Evolutionary conservation across 2,888 invertebrate genomes (phyloP).

Genomic region (Himalopsyche japonica): DNA sequence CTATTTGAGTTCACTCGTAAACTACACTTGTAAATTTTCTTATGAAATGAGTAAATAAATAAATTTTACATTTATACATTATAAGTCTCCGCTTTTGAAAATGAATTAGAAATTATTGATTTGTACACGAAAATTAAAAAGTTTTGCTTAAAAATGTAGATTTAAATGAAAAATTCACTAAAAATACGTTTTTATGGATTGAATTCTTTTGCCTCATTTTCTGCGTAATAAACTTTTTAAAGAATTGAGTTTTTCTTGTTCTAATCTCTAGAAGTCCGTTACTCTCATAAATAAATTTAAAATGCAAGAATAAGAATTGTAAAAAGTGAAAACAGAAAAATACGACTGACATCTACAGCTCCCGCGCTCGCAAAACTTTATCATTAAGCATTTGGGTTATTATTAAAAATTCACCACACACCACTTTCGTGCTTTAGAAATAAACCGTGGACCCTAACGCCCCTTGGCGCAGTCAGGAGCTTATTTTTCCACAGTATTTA

Average conservation of each 20-base stretch:
- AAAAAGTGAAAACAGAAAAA: neutral
- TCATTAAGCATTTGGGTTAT: constrained; percentile 40
- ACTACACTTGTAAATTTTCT: no score
- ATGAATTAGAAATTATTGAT: no score
- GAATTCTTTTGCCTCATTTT: no score
- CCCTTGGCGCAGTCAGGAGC: constrained; percentile 15
- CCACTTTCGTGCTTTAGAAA: constrained; percentile 37
- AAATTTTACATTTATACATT: no score
- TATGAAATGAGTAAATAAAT: no score
- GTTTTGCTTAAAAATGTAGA: no score
- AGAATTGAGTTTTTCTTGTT: neutral
- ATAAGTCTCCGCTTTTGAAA: no score
- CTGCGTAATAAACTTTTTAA: no score
- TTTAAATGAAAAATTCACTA: no score
- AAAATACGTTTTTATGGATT: no score
- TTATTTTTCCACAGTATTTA: constrained; percentile 39
- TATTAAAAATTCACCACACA: constrained; percentile 42
- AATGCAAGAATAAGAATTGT: neutral
- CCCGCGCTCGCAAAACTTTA: constrained; percentile 28
- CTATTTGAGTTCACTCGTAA: no score
- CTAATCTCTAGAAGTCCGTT: neutral
- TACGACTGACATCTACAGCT: neutral
- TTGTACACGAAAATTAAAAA: no score
- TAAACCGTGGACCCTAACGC: constrained; percentile 23
- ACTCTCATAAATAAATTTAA: neutral